Evolutionary conservation across 1,140 invertebrate species (phyloP).

Genomic region (Apis laboriosa): DNA sequence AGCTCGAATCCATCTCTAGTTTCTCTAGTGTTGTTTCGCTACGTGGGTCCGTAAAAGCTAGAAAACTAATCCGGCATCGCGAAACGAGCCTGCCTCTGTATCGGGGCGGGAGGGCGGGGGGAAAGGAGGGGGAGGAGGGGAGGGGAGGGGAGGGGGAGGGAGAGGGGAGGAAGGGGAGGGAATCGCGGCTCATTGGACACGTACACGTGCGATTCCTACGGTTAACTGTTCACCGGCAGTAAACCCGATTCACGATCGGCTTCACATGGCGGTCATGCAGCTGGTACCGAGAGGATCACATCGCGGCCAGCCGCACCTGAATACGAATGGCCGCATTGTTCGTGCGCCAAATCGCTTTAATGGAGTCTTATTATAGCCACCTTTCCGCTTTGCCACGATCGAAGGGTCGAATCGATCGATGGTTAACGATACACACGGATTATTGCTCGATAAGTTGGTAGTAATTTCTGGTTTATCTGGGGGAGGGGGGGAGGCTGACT

Average conservation of each 20-base stretch:
- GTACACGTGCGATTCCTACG: constrained; percentile 61
- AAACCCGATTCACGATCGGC: constrained; percentile 65
- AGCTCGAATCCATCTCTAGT: no score
- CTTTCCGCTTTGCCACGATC: constrained; percentile 32
- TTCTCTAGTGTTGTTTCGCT: background rate
- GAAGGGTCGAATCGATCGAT: constrained; percentile 30
- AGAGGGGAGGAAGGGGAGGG: background rate
- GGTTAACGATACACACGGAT: constrained; percentile 1
- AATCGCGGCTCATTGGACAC: constrained; percentile 63
- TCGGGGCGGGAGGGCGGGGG: background rate
- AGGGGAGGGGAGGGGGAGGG: no score
- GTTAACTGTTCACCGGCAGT: constrained; percentile 61
- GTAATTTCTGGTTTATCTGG: background rate
- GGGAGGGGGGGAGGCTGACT: no score
- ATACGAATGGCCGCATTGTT: constrained; percentile 64
- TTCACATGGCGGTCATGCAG: constrained; percentile 65
- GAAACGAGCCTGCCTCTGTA: constrained; percentile 25
- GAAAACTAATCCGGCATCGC: constrained; percentile 37
- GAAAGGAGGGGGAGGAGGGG: no score
- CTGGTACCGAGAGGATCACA: constrained; percentile 50
- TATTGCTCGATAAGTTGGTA: constrained; percentile 19
- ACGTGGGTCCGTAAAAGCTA: constrained; percentile 28
- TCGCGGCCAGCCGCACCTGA: constrained; percentile 35
- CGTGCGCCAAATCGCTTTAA: constrained; percentile 60
- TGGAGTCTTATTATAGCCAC: constrained; percentile 61